Evolutionary conservation across 2,888 invertebrate species (phyloP).

Genomic region (Bhutanitis thaidina): DNA sequence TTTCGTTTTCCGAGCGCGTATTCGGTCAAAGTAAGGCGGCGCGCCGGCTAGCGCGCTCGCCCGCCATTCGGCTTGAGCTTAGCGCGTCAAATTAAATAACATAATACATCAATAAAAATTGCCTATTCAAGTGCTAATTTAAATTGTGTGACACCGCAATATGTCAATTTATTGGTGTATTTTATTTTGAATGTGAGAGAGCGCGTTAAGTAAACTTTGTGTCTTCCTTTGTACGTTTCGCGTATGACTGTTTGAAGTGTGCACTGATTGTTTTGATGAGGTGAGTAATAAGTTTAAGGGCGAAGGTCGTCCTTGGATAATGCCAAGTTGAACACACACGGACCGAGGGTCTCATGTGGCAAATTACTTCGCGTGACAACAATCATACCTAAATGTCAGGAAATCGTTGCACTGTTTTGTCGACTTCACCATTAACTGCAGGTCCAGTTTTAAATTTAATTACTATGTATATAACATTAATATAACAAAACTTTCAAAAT

Average conservation of each 20-base stretch:
- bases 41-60: conserved; percentile 79
- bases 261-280: conserved; percentile 66
- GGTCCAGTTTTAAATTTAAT: not conserved
- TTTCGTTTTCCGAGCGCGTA: conserved; percentile 47
- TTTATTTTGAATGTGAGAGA: conserved; percentile 34
- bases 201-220: conserved; percentile 44
- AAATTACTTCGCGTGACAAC: conserved; percentile 12
- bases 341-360: conserved; percentile 4
- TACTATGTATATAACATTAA: not conserved
- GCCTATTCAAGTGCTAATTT: conserved; percentile 38
- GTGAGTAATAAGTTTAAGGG: conserved; percentile 63
- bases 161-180: conserved; percentile 58
- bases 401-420: conserved; percentile 10
- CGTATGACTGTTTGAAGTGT: conserved; percentile 45
- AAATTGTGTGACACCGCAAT: conserved; percentile 42
- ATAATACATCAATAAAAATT: conserved; percentile 63
- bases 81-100: conserved; percentile 44
- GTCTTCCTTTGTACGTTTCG: conserved; percentile 57
- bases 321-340: conserved; percentile 30
- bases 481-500: not conserved
- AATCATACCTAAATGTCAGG: not conserved
- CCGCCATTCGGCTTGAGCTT: conserved; percentile 67
- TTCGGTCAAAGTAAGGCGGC: conserved; percentile 73
- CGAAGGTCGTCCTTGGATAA: conserved; percentile 58
- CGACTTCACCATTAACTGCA: not conserved